Base-by-base conservation (phyloP, 2,797 vertebrate species). In the Syncerus caffer region DNA sequence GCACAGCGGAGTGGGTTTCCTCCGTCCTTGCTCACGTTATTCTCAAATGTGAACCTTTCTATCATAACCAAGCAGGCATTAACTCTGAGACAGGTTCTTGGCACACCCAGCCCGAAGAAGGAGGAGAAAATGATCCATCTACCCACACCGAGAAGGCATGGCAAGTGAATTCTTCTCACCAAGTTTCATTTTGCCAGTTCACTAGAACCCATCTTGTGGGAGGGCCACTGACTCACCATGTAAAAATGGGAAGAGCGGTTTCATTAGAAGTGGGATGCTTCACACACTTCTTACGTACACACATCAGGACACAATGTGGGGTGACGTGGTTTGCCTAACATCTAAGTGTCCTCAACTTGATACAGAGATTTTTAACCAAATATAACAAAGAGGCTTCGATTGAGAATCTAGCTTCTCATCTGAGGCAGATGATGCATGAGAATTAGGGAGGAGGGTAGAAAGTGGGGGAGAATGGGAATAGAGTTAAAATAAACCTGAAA, bases 241-340 rank as follows among this genome's bases (percentile, higher is more conserved):
- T 84, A 95, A 51, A 96, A 93, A 60, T 55, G 85, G 89, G 95
- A 97, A 89, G 78, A 74, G 50, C 15, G n/a, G 15, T 96, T 95
- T 95, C 47, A 74, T 45, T 58, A 50, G 42, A 95, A 93, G 83
- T 85, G 71, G 94, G 78, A 85, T 47, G 88, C 42, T 95, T 95
- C 47, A 53, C 80, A 86, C 60, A 38, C 55, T 84, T 88, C 89
- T 96, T 71, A 93, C 45, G 74, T 4, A 34, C 38, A 76, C 53
- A 62, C 45, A 31, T 55, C 45, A 78, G 91, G 85, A 90, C 64
- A 55, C 80, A 55, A 45, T 60, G 51, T 31, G n/a, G 34, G 76
- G 50, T n/a, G 88, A 89, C 0, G 1, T 62, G 93, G 42, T 50
- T 31, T 94, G 78, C 34, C 84, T 86, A 79, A 47, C 78, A 34